Evolutionary conservation across 2,113 vertebrate genomes (phyloP).

Genomic region (Tringa solitaria): DNA sequence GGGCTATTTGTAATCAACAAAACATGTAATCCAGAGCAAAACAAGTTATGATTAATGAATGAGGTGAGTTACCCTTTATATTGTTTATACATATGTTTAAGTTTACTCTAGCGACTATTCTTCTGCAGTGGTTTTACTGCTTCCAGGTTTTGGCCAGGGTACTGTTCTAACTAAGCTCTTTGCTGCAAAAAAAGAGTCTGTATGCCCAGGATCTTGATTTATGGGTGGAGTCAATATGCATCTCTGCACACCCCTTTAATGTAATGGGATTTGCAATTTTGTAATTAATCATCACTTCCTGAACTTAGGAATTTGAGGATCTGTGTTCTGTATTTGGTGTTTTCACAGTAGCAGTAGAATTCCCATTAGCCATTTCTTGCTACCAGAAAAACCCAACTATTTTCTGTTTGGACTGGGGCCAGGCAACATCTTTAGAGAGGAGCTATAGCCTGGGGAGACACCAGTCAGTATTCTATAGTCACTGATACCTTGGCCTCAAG

Average conservation of each 20-base stretch:
- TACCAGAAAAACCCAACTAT: background rate
- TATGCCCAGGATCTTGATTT: background rate
- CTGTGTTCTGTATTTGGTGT: background rate
- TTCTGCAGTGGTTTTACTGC: background rate
- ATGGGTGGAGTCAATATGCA: rapidly evolving
- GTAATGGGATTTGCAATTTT: background rate
- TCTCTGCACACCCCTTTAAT: background rate
- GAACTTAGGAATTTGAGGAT: background rate
- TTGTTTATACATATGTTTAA: background rate
- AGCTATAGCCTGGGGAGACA: background rate
- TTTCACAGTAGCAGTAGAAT: background rate
- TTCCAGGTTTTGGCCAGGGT: background rate
- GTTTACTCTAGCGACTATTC: background rate
- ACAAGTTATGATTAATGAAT: background rate
- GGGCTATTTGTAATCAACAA: background rate
- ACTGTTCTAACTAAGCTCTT: background rate
- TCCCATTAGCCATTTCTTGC: background rate
- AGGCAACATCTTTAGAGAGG: background rate
- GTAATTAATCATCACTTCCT: background rate
- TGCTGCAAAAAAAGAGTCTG: background rate
- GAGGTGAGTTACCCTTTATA: background rate
- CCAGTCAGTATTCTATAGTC: background rate
- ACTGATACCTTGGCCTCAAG: background rate
- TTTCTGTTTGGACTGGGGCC: background rate
- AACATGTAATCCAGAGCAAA: background rate